Evolutionary conservation across 2,113 vertebrate genomes (phyloP).

Genomic region (Chamaea fasciata): DNA sequence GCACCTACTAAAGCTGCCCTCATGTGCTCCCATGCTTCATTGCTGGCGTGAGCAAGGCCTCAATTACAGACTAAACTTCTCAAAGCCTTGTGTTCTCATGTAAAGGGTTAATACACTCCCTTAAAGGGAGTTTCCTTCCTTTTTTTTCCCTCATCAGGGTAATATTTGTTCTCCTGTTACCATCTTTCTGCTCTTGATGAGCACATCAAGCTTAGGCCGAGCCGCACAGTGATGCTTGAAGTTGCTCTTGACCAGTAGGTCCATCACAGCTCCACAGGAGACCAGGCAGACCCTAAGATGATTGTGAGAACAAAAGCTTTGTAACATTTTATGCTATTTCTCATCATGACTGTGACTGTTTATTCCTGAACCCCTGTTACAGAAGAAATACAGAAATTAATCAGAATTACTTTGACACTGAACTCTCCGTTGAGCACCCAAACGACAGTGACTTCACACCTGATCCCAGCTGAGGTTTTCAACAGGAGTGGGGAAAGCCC

Average conservation of each 20-base stretch:
- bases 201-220: background rate
- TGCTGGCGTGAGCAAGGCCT: background rate
- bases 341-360: background rate
- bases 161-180: background rate
- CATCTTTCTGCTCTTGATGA: background rate
- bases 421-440: rapidly evolving
- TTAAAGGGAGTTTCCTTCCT: background rate
- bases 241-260: background rate
- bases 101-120: background rate
- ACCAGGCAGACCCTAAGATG: background rate
- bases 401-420: background rate
- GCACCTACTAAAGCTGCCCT: background rate
- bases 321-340: background rate
- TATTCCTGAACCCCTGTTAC: background rate
- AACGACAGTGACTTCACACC: background rate
- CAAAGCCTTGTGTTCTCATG: background rate
- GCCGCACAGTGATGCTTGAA: background rate
- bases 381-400: background rate
- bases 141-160: background rate
- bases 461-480: background rate
- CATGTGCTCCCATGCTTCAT: rapidly evolving
- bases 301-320: background rate
- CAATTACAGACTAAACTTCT: background rate
- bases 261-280: background rate
- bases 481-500: rapidly evolving